A percentile compares a stretch with the other conserved stretches of the same genome.
Conservation (phyloP, 2,888 invertebrate genomes). For the Electrophaes corylata region DNA sequence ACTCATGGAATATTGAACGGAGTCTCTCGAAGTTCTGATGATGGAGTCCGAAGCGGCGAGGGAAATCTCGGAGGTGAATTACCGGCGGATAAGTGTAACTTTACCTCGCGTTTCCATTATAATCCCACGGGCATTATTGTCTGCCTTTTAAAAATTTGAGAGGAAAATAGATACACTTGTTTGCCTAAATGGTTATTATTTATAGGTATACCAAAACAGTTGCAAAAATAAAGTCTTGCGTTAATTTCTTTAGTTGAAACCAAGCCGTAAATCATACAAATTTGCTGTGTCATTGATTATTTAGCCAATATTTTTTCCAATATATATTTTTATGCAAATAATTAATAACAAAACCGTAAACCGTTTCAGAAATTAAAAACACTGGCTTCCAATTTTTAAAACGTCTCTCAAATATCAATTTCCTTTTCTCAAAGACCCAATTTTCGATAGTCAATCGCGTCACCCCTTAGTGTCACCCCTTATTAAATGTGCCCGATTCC, state of each 20-base stretch:
- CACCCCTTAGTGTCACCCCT: slow-evolving; percentile 28
- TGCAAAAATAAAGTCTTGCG: no score
- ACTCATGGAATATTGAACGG: slow-evolving; percentile 10
- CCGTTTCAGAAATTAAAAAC: slow-evolving; percentile 8
- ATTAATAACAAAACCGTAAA: not conserved
- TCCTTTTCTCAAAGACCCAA: slow-evolving; percentile 23
- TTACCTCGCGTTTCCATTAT: slow-evolving; percentile 28
- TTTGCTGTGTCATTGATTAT: not conserved
- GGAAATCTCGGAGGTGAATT: slow-evolving; percentile 63
- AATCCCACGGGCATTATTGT: slow-evolving; percentile 14
- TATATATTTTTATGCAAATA: not conserved
- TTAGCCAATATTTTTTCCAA: not conserved
- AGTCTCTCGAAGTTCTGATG: slow-evolving; percentile 42
- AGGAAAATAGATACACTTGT: not conserved
- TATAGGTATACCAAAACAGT: no score
- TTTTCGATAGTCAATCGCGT: slow-evolving; percentile 29
- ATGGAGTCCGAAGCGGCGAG: slow-evolving; percentile 60
- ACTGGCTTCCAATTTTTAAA: slow-evolving; percentile 15
- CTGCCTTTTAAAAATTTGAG: not conserved
- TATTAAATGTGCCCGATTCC: slow-evolving; percentile 27
- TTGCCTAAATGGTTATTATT: not conserved
- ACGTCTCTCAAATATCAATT: slow-evolving; percentile 29
- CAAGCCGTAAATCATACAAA: no score
- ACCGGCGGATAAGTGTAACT: slow-evolving; percentile 45
- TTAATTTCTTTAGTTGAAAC: no score